Evolutionary conservation across 2,888 invertebrate genomes (phyloP).

Genomic region (Argyresthia albistria): DNA sequence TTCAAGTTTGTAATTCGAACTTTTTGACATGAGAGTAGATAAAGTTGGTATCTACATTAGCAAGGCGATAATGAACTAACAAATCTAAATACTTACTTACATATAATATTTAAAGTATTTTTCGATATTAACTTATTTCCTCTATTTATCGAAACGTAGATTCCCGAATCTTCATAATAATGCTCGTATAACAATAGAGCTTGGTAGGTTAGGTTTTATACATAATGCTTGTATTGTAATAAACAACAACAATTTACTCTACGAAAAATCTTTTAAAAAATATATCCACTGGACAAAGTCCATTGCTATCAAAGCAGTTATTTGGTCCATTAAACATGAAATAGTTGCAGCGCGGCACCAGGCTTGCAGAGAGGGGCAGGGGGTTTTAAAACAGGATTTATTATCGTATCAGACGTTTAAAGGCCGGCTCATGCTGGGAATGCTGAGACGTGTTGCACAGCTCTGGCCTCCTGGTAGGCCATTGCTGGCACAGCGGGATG

Average conservation of each 20-base stretch:
- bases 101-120: too few relatives aligned
- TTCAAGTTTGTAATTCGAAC: too few relatives aligned
- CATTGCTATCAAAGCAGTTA: constrained; percentile 47
- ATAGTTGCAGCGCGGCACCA: constrained; percentile 33
- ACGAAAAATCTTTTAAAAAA: constrained; percentile 45
- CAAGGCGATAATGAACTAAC: too few relatives aligned
- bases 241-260: constrained; percentile 46
- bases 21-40: too few relatives aligned
- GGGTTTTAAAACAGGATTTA: constrained; percentile 50
- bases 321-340: constrained; percentile 65
- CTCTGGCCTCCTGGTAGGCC: constrained; percentile 34
- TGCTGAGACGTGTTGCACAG: constrained; percentile 19
- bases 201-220: constrained; percentile 9
- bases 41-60: too few relatives aligned
- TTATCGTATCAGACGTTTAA: constrained; percentile 31
- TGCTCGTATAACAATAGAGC: too few relatives aligned
- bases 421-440: constrained; percentile 32
- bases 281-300: constrained; percentile 29
- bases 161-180: not conserved
- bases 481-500: constrained; percentile 30
- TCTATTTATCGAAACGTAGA: too few relatives aligned
- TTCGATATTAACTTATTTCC: not conserved
- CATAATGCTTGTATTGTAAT: constrained; percentile 18
- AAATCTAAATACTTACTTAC: too few relatives aligned
- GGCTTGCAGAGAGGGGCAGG: constrained; percentile 17